Evolutionary conservation across 37 sponge, comb jelly and placozoan genomes (phyloP).

Genomic region (Oscarella lobularis): DNA sequence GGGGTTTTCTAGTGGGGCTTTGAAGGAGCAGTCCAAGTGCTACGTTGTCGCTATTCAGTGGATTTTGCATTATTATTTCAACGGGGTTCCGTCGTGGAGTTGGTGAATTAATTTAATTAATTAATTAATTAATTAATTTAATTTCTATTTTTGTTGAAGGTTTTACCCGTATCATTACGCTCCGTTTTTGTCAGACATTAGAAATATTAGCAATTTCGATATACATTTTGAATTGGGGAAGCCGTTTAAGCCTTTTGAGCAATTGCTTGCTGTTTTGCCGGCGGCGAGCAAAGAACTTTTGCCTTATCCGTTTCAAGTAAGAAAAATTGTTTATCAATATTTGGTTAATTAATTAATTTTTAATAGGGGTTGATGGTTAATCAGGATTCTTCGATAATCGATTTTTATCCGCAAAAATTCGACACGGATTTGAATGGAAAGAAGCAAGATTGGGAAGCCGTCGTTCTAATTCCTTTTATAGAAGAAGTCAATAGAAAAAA

Average conservation of each 20-base stretch:
- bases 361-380: slow-evolving; percentile 65
- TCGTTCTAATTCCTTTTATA: slow-evolving; percentile 95
- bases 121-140: too few species aligned
- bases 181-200: slow-evolving; percentile 88
- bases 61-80: slow-evolving; percentile 90
- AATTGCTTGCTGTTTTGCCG: slow-evolving; percentile 90
- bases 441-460: slow-evolving; percentile 92
- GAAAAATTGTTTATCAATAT: not conserved
- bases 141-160: too few species aligned
- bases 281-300: slow-evolving; percentile 72
- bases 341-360: not conserved
- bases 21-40: slow-evolving; percentile 31
- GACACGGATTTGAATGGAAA: slow-evolving; percentile 96
- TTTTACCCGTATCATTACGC: slow-evolving; percentile 97
- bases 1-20: too few species aligned
- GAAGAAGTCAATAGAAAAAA: slow-evolving; percentile 49
- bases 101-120: slow-evolving; percentile 71
- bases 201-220: slow-evolving; percentile 37
- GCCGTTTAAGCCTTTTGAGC: slow-evolving; percentile 88
- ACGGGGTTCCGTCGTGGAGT: slow-evolving; percentile 93
- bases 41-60: slow-evolving; percentile 82
- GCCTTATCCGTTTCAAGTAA: slow-evolving; percentile 68
- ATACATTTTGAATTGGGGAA: slow-evolving; percentile 47
- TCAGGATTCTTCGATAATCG: slow-evolving; percentile 64
- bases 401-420: slow-evolving; percentile 83